Percentiles rank a stretch among this genome's conserved stretches.
These are phyloP conservation scores for Falco novaeseelandiae DNA, from an alignment of 2,797 vertebrate species.

Conservation along the genomic window DNA sequence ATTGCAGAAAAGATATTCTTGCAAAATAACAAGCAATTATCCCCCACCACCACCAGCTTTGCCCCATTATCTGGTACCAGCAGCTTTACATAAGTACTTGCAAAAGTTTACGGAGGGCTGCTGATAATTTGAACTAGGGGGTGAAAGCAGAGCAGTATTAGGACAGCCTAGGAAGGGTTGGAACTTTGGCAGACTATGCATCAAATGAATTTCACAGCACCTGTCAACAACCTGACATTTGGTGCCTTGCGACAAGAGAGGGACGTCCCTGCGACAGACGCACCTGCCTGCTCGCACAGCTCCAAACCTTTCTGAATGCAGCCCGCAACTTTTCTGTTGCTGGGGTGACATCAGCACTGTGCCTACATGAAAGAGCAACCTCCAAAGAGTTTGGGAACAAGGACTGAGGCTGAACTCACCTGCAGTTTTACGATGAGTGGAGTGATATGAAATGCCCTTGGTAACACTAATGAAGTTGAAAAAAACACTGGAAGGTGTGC, in stretches of 20 bases:
- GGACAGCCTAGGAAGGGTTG: not conserved
- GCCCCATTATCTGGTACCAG: not conserved
- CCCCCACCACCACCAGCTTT: not conserved
- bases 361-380: not conserved
- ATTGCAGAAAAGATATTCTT: not conserved
- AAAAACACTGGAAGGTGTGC: not conserved
- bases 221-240: not conserved
- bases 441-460: not conserved
- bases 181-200: not conserved
- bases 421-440: not conserved
- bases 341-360: not conserved
- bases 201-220: not conserved
- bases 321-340: not conserved
- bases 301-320: not conserved
- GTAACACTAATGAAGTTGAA: not conserved
- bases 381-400: not conserved
- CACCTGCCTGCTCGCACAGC: not conserved
- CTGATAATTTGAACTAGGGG: not conserved
- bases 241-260: not conserved
- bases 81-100: not conserved
- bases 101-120: not conserved
- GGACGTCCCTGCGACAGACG: fast-evolving
- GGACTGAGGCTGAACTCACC: not conserved
- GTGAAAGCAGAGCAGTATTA: not conserved
- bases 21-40: not conserved